phyloP scores from a whole-genome alignment of 2,113 vertebrate genomes.

The Dissostichus mawsoni region DNA sequence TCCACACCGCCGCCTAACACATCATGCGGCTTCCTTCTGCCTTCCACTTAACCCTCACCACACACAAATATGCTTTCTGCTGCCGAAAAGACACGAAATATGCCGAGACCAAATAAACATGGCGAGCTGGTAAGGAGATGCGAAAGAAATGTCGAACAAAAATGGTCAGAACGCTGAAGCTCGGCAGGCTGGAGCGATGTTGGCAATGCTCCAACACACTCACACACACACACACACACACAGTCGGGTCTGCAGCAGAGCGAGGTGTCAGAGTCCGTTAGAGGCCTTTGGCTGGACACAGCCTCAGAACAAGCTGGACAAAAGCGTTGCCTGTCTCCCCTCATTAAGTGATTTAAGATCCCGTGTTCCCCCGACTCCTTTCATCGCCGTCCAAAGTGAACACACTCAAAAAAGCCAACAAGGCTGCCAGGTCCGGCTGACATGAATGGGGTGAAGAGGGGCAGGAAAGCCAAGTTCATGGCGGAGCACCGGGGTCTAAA shows the following conservation, averaged over 20 bases:
- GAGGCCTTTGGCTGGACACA: conserved; percentile 74
- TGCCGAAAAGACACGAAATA: conserved; percentile 37
- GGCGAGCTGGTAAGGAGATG: conserved; percentile 44
- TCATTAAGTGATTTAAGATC: conserved; percentile 84
- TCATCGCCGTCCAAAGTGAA: conserved; percentile 79
- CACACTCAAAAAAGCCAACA: conserved; percentile 72
- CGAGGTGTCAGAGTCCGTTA: conserved; percentile 80
- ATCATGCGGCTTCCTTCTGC: conserved; percentile 31
- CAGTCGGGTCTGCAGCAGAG: conserved; percentile 54
- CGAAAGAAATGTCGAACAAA: conserved; percentile 47
- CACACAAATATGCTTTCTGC: conserved; percentile 61
- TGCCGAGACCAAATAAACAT: conserved; percentile 53
- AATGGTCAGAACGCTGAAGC: conserved; percentile 37
- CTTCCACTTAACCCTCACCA: conserved; percentile 57
- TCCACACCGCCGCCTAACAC: conserved; percentile 38
- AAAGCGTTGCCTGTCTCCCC: conserved; percentile 80
- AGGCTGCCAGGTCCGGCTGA: conserved; percentile 71
- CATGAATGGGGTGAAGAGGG: conserved; percentile 74
- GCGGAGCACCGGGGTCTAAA: conserved; percentile 69
- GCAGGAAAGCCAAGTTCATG: conserved; percentile 77
- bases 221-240: conserved; percentile 47
- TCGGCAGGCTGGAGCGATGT: conserved; percentile 43
- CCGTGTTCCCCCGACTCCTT: conserved; percentile 76
- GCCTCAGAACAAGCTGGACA: conserved; percentile 80
- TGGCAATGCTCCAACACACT: conserved; percentile 45